phyloP scores from a whole-genome alignment of 2,888 invertebrate species.

The Drosophila monieri region DNA sequence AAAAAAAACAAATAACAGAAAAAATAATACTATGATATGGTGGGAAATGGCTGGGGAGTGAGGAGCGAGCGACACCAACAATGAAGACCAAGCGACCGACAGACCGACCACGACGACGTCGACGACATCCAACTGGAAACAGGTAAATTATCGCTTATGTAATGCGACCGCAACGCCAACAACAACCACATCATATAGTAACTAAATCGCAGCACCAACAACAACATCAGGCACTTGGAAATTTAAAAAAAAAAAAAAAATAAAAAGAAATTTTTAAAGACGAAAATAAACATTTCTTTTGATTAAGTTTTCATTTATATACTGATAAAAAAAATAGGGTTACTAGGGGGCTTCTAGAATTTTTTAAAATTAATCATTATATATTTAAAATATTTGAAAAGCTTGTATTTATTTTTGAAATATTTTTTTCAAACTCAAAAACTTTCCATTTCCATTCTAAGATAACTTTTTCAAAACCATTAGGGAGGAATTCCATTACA shows the following conservation, averaged over 20 bases:
- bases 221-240: conserved; percentile 35
- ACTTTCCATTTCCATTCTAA: not conserved
- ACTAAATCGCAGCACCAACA: conserved; percentile 15
- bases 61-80: conserved; percentile 41
- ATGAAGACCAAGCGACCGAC: conserved; percentile 50
- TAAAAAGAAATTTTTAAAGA: not conserved
- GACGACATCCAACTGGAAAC: conserved; percentile 63
- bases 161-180: conserved; percentile 55
- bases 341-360: too few species aligned
- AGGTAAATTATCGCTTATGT: conserved; percentile 75
- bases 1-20: not conserved
- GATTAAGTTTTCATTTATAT: not conserved
- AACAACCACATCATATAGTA: conserved; percentile 25
- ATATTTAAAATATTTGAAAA: too few species aligned
- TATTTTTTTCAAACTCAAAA: not conserved
- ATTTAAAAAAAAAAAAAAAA: conserved; percentile 38
- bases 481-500: not conserved
- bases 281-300: not conserved
- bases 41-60: not conserved
- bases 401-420: not conserved
- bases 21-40: not conserved
- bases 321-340: not conserved
- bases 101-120: conserved; percentile 31
- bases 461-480: not conserved
- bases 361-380: too few species aligned